These are phyloP conservation scores for Drosophila neonasuta DNA, from an alignment of 2,888 invertebrate species.

Conservation along the genomic window DNA sequence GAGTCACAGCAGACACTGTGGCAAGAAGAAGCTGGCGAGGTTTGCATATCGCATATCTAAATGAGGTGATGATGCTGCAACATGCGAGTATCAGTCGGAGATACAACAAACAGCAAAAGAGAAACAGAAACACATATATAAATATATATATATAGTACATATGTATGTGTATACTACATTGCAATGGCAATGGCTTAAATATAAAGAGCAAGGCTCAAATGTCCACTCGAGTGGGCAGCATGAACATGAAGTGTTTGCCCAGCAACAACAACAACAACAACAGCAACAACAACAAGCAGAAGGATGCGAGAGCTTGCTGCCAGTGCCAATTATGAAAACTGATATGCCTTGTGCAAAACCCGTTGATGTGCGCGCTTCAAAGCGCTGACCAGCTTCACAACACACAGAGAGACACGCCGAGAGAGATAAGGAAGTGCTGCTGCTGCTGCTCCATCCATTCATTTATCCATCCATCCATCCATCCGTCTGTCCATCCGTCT, in stretches of 20 bases:
- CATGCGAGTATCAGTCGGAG: conserved; percentile 71
- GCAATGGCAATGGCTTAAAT: conserved; percentile 51
- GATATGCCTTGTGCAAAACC: conserved; percentile 75
- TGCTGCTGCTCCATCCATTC: background rate
- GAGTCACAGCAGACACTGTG: background rate
- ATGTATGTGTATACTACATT: conserved; percentile 9
- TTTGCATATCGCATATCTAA: conserved; percentile 76
- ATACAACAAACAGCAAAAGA: conserved; percentile 55
- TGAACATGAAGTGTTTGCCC: conserved; percentile 79
- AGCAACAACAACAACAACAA: conserved; percentile 51
- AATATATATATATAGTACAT: conserved; percentile 37
- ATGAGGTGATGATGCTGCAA: conserved; percentile 75
- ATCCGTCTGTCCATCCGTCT: background rate
- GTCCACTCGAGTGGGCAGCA: conserved; percentile 76
- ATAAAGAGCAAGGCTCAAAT: conserved; percentile 67
- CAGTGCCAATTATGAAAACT: conserved; percentile 78
- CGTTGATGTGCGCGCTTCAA: conserved; percentile 76
- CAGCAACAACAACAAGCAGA: conserved; percentile 37
- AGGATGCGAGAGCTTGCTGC: conserved; percentile 56
- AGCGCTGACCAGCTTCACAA: conserved; percentile 39
- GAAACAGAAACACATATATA: conserved; percentile 37
- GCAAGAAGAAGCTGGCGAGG: conserved; percentile 45
- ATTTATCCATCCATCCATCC: conserved; percentile 7
- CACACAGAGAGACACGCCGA: conserved; percentile 15
- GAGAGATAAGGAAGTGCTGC: conserved; percentile 51